Evolutionary conservation across 2,797 vertebrate genomes (phyloP).

Genomic region (Babyrousa celebensis): DNA sequence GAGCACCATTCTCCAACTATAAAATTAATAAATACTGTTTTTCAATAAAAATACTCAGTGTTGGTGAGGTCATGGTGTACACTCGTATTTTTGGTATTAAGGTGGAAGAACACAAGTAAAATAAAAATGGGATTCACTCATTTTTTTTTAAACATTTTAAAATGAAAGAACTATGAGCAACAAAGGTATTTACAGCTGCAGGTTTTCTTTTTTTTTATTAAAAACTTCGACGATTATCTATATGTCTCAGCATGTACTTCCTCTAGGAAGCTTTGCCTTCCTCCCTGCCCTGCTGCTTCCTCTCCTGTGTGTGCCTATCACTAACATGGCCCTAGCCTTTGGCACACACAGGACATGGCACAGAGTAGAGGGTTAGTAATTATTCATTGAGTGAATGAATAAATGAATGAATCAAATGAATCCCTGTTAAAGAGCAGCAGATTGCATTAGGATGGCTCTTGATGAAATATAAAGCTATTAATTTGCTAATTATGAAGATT

Average conservation of each 20-base stretch:
- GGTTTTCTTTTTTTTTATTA: neutral
- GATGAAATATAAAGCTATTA: slow-evolving; percentile 71
- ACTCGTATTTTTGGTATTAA: neutral
- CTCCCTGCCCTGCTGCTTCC: neutral
- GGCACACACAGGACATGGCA: neutral
- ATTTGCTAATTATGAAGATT: slow-evolving; percentile 73
- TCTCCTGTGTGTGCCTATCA: neutral
- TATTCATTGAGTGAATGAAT: slow-evolving; percentile 13
- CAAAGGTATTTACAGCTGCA: neutral
- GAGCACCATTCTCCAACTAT: neutral
- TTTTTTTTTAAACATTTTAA: neutral
- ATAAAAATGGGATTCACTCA: neutral
- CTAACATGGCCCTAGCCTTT: neutral
- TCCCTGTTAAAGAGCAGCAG: slow-evolving; percentile 38
- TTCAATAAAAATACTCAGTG: neutral
- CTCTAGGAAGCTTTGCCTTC: neutral
- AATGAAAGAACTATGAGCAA: neutral
- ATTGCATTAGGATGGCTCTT: slow-evolving; percentile 32
- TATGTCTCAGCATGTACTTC: neutral
- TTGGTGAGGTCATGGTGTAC: neutral
- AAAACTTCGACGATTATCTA: neutral
- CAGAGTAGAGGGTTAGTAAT: neutral
- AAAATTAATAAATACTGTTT: slow-evolving; percentile 41
- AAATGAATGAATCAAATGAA: neutral
- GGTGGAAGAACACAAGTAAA: neutral